Base-by-base conservation (phyloP, 2,113 vertebrate genomes). In the Apodemus speciosus region DNA sequence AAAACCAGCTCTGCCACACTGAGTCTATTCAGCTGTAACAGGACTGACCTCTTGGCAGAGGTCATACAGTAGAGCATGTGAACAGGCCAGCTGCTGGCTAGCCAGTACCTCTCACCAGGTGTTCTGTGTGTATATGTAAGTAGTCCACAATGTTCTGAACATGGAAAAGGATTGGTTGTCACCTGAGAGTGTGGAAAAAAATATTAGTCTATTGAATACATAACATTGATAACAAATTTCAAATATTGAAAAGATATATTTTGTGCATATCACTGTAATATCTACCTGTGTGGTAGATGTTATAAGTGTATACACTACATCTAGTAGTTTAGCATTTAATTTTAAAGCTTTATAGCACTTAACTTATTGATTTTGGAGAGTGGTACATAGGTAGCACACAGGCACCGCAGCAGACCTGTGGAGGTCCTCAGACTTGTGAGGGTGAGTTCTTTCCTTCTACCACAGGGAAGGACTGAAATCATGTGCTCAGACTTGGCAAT, bases 261-360 rank as follows among this genome's bases (percentile, higher is more conserved):
- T 92, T 46, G 14, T 73, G 38, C 43, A 79, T 18, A 79, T 69
- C 30, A 83, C 46, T 79, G 14, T 49, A 90, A 64, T 27, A 84
- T 23, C 9, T 83, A 75, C 35, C 35, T 30, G 25, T 27, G 58
- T 15, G 38, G 81, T 13, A 46, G 43, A 46, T 46, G 43, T 46
- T 46, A 46, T 46, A 46, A 46, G 43, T 46, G 43, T 46, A 46
- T 46, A 46, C 43, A 46, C 43, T 46, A 77, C 2, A 68, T 10
- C 84, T 94, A 30, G 25, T 10, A 11, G 62, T 30, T 93, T 81
- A 85, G 32, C 85, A 88, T 76, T 84, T 32, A 85, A 66, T n/a
- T 80, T 46, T 10, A 38, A 58, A 38, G 25, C 38, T 13, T 58
- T 25, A 58, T 58, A 8, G 53, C 53, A 38, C 32, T 58, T 80